Evolutionary conservation across 2,797 vertebrate species (phyloP).

Genomic region (Tolypeutes matacus): DNA sequence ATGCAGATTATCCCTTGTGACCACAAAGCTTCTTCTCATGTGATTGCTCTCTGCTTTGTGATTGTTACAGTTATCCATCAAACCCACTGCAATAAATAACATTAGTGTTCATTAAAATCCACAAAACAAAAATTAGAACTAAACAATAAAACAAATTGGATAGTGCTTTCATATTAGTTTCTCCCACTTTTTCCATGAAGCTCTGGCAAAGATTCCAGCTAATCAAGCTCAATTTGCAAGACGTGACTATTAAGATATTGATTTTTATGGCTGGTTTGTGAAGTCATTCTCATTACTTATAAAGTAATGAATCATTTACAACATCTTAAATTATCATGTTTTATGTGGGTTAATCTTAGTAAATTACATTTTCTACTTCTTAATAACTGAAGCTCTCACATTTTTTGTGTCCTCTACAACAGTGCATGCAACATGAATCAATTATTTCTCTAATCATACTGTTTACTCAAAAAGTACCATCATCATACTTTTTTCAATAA

Average conservation of each 20-base stretch:
- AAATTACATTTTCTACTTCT: not conserved
- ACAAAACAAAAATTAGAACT: not conserved
- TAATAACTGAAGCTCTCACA: not conserved
- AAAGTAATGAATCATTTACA: not conserved
- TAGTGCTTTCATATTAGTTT: constrained; percentile 9
- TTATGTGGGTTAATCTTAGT: not conserved
- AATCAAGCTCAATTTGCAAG: not conserved
- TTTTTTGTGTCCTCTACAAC: not conserved
- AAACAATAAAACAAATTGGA: not conserved
- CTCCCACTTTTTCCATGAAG: constrained; percentile 1
- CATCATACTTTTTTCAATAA: not conserved
- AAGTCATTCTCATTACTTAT: not conserved
- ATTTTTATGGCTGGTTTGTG: not conserved
- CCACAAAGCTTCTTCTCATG: not conserved
- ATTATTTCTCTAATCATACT: not conserved
- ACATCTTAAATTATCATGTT: not conserved
- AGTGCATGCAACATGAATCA: not conserved
- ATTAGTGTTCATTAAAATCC: constrained; percentile 30
- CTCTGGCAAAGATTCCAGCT: not conserved
- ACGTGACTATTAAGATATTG: not conserved
- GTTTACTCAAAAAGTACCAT: not conserved
- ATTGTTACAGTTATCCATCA: not conserved
- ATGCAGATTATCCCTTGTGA: not conserved
- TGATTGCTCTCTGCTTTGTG: not conserved
- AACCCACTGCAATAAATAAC: not conserved